Evolutionary conservation across 2,113 vertebrate species (phyloP), one percentile per base, ranked within the genome.

Genomic region (Poecilia latipinna): DNA sequence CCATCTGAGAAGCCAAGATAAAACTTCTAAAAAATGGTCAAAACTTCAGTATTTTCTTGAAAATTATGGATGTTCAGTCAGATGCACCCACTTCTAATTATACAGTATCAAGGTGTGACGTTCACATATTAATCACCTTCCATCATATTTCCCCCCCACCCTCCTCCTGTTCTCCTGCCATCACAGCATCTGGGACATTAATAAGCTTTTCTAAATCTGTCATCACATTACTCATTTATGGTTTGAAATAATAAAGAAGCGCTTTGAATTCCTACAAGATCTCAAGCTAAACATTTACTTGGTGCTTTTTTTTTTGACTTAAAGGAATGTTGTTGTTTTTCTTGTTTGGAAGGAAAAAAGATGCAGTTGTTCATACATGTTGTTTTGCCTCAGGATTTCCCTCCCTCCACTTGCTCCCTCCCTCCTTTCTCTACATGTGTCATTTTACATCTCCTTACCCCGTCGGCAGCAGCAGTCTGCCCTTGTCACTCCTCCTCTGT

Each of bases 371-470:
- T 65, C 10, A 68, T 48, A 24, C 42, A 19, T 87, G 69, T 72
- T 51, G 67, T 15, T 80, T 33, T 72, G 62, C 62, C 68, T 65
- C 35, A 8, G 19, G 81, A 51, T 80, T 75, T 79, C 85, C 78
- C 79, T 83, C 87, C 77, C 80, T 66, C 77, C 57, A 39, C 44
- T 24, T 44, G 13, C 26, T 19, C 62, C 7, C 65, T 37, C 72
- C 35, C 75, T 39, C 62, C 57, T 54, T 65, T 28, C 66, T 66
- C 77, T 68, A 19, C 79, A 86, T 85, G 86, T 88, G 82, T 89
- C 82, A 82, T 82, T 85, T 78, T 67, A 32, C 79, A 84, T 78
- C 74, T 90, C 85, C 82, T 83, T 75, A 17, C 77, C 67, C 75
- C 37, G 80, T 72, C 77, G 29, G 71, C 83, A 83, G 87, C 85